Conservation (phyloP, 2,113 vertebrate species). For the Agelaius phoeniceus region DNA sequence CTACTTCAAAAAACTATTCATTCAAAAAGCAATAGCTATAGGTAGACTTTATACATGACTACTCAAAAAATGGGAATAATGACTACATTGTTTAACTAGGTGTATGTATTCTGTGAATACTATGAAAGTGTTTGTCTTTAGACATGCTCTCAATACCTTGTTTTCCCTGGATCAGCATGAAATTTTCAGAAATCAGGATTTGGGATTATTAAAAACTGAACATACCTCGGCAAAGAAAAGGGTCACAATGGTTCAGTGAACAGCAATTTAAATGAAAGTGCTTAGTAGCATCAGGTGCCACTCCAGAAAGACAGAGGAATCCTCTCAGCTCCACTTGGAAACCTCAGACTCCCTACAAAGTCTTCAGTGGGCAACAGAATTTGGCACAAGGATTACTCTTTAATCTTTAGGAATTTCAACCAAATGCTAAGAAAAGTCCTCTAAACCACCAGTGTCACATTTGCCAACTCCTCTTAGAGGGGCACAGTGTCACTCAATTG, state of each 20-base stretch:
- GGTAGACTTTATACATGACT: background rate
- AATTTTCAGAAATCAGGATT: background rate
- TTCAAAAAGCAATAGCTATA: background rate
- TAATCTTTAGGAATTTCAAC: background rate
- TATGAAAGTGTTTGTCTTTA: background rate
- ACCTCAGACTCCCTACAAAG: background rate
- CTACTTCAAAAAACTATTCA: background rate
- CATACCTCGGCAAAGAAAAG: background rate
- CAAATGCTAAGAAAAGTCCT: background rate
- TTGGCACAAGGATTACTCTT: background rate
- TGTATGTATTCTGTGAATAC: background rate
- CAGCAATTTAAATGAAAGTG: background rate
- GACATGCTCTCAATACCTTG: accelerated
- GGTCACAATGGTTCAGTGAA: background rate
- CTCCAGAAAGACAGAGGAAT: background rate
- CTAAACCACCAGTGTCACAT: background rate
- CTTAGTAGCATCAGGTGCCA: background rate
- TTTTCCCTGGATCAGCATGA: background rate
- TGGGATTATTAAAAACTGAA: background rate
- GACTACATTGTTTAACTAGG: background rate
- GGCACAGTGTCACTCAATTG: background rate
- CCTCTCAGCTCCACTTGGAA: background rate
- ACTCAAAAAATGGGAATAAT: background rate
- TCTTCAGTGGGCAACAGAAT: background rate
- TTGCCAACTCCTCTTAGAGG: background rate